Evolutionary conservation across 2,113 vertebrate genomes (phyloP), one percentile per base, ranked within the genome.

Genomic region (Chaetops frenatus): DNA sequence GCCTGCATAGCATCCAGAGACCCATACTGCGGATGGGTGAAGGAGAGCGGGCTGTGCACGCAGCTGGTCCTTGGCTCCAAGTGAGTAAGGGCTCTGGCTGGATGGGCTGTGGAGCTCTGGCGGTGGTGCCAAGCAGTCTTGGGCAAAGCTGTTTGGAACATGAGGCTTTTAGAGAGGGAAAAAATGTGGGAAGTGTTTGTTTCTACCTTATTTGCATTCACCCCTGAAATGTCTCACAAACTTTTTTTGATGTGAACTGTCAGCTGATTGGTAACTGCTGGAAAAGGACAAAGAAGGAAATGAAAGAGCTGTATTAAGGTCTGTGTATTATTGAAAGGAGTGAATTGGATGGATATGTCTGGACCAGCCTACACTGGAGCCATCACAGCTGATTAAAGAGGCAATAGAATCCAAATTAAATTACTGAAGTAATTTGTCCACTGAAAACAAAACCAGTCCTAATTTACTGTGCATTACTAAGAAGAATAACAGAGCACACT

Each of bases 1-100:
- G 98, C 99, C 96, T 99, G 99, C 85, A 99, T 99, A 56, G 99
- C 99, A 11, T 99, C 99, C 97, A 98, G 99, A 98, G 99, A 99
- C 95, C 99, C 99, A 0, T 99, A 99, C 90, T 99, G 99, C 5
- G 99, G 99, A 79, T 99, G 99, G 99, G 96, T 98, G 86, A 98
- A 98, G 81, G 99, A 99, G 74, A 99, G 67, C 1, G 97, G 98
- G 76, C 93, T 96, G 15, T 99, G 99, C 94, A 98, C 76, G 54
- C 98, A 99, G 88, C 97, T 99, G 97, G 94, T 98, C 86, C 96
- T 98, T 56, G 96, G 97, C 96, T 96, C 96, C 91, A 99, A 98
- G 99, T 99, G 98, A 98, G 99, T 97, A 81, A 47, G 38, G 56
- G 20, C 18, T 76, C 18, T 48, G 62, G 64, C 62, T 76, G 36